These are phyloP conservation scores for Cylindroiulus punctatus DNA, from an alignment of 2,888 invertebrate species.

Conservation along the genomic window DNA sequence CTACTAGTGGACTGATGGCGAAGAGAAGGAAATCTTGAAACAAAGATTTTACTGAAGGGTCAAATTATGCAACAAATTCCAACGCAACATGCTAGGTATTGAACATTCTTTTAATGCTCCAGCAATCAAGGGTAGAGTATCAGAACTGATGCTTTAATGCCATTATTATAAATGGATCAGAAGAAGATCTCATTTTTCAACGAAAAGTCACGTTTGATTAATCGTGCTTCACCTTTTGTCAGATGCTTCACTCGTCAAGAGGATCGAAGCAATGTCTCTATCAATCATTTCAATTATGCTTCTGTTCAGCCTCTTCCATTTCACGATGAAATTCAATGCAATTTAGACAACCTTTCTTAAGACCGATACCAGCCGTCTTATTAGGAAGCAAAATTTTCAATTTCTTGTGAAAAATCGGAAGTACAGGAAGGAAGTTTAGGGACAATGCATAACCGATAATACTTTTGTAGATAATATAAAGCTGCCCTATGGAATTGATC, in stretches of 20 bases:
- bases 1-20: no score
- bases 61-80: no score
- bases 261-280: not conserved
- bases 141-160: not conserved
- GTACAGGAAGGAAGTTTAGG: no score
- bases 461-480: no score
- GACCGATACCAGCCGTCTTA: not conserved
- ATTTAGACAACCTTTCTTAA: not conserved
- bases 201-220: not conserved
- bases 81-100: no score
- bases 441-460: no score
- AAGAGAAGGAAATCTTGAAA: no score
- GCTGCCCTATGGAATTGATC: no score
- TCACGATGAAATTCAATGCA: not conserved
- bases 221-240: not conserved
- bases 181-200: not conserved
- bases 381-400: not conserved
- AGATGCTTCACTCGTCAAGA: not conserved
- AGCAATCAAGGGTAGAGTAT: not conserved
- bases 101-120: no score
- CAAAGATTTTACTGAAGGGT: no score
- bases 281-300: constrained; percentile 18
- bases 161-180: not conserved
- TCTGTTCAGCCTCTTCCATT: not conserved
- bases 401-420: not conserved